Evolutionary conservation across 2,113 vertebrate genomes (phyloP), one percentile per base, ranked within the genome.

Genomic region (Acrocephalus kingi): DNA sequence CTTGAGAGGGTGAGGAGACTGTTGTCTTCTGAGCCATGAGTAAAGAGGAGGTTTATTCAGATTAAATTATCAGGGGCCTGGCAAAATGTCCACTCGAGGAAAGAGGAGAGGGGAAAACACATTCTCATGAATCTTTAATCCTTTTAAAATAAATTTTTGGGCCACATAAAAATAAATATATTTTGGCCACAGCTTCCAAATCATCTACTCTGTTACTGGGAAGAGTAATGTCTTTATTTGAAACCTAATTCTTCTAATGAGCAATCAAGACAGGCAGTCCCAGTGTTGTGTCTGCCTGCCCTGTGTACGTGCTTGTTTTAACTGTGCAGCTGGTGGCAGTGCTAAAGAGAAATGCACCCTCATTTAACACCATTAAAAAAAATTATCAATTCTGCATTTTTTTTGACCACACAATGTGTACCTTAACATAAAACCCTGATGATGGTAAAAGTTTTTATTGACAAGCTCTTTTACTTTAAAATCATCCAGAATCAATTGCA

Each of bases 71-170:
- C 8, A 45, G 41, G 3, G 24, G 1, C 14, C 18, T n/a, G 19
- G 43, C 6, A 77, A 82, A 93, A 69, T 20, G 6, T 27, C 35
- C 15, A 2, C 17, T 83, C 28, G 24, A 41, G 31, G 35, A 45
- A 89, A 31, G 39, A 35, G 8, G 55, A 74, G 19, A 35, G 15
- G 6, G 22, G 30, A n/a, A 90, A 91, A 52, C 0, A 0, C 8
- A 1, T 48, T 63, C 48, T 55, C 2, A 0, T 0, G 0, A 68
- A 31, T 56, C 13, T 78, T 59, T 56, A n/a, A n/a, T n/a, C 12
- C 5, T 86, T 64, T 73, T 10, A 61, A 48, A 61, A 64, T 66
- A n/a, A 64, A 43, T 71, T 74, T 35, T 35, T 35, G 35, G 35
- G 35, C 35, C 35, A 35, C 35, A 35, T 35, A 35, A 35, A 35